Evolutionary conservation across 2,113 vertebrate species (phyloP).

Genomic region (Sphaerodactylus townsendi): DNA sequence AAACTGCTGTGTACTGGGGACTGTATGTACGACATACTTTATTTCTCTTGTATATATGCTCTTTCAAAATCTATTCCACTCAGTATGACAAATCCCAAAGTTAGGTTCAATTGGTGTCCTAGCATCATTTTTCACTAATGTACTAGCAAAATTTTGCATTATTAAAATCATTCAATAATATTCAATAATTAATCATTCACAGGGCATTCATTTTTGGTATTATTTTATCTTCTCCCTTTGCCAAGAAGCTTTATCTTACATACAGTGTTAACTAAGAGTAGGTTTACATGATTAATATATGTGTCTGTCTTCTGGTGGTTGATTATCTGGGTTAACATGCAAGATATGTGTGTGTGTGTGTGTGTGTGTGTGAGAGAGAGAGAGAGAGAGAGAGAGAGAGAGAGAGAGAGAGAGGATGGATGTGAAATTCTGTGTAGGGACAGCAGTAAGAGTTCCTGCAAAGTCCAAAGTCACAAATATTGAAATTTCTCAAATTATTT

Average conservation of each 20-base stretch:
- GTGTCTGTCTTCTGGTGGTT: background rate
- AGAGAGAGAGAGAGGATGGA: too few relatives aligned
- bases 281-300: background rate
- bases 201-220: slow-evolving; percentile 15
- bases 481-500: background rate
- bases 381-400: too few relatives aligned
- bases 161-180: background rate
- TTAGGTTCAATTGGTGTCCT: background rate
- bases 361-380: too few relatives aligned
- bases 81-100: background rate
- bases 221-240: slow-evolving; percentile 7
- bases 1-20: background rate
- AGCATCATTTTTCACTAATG: too few relatives aligned
- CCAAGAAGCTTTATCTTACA: background rate
- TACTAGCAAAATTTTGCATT: background rate
- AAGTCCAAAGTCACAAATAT: background rate
- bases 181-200: background rate
- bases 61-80: background rate
- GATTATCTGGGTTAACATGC: background rate
- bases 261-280: background rate
- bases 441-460: background rate
- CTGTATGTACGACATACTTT: background rate
- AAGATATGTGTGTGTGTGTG: too few relatives aligned
- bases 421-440: background rate
- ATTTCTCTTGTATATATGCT: background rate